Base-by-base conservation (phyloP, 2,888 invertebrate genomes). In the Acrobasis suavella region DNA sequence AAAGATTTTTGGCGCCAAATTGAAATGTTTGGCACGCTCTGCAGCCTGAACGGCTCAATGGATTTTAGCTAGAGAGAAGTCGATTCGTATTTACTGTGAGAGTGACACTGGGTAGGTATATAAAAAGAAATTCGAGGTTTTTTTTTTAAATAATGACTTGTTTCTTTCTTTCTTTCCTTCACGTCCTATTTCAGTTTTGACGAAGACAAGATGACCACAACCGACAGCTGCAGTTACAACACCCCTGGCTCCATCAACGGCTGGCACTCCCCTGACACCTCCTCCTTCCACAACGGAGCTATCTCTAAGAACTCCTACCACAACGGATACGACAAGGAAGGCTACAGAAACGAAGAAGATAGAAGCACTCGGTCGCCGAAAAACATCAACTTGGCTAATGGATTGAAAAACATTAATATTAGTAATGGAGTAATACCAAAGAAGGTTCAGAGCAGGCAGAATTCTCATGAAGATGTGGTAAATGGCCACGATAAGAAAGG, bases 161-260 rank as follows among this genome's bases (percentile, higher is more conserved):
- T 32, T 8, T 32, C 32, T 32, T 32, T 32, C n/a, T 32, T 32
- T 32, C 32, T 32, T 32, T 6, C 32, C 7, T 32, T 32, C 32
- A 32, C 8, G 5, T 32, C 8, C 7, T 32, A 15, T 82, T 82
- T 38, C 73, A 93, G 93, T 67, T 91, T 86, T 65, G 93, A 93
- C 51, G 93, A 93, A 63, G 93, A 93, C 75, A 94, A 94, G 78
- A 90, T 92, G 91, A 93, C 94, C n/a, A 90, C 93, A 32, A 93
- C 94, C 63, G 94, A 94, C 71, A 94, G 93, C 72, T 92, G 93
- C 67, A 94, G 93, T 64, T 90, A 87, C 78, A 89, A 89, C 72
- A 90, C 93, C 1, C 93, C 93, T 14, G 91, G 92, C 16, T 93
- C 93, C 65, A 83, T 93, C 62, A 94, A 94, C 70, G 94, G 94